phyloP scores from a whole-genome alignment of 2,888 invertebrate species.

The Brachynemurus nebulosus region DNA sequence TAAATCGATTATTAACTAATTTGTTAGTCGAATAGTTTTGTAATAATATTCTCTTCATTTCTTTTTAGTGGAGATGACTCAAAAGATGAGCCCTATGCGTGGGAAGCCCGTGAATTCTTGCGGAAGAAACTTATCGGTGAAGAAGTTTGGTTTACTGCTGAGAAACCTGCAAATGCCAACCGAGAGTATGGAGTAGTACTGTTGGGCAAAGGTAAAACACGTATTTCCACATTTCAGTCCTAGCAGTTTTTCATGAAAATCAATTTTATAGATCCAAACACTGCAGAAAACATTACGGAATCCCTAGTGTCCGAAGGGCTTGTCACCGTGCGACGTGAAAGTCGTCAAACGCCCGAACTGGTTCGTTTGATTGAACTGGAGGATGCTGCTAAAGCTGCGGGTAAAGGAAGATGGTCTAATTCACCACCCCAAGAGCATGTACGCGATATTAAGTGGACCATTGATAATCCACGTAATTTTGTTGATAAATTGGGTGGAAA shows the following conservation, averaged over 20 bases:
- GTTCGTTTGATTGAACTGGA: constrained; percentile 69
- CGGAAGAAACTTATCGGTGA: constrained; percentile 85
- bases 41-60: background rate
- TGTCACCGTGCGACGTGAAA: constrained; percentile 61
- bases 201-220: constrained; percentile 57
- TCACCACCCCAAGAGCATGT: constrained; percentile 48
- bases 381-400: constrained; percentile 74
- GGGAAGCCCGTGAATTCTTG: constrained; percentile 94
- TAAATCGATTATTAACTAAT: background rate
- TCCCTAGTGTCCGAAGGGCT: constrained; percentile 79
- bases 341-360: constrained; percentile 50
- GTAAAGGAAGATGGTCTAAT: constrained; percentile 68
- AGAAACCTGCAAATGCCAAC: constrained; percentile 70
- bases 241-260: background rate
- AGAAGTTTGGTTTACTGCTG: constrained; percentile 71
- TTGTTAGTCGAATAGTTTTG: background rate
- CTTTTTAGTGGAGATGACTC: constrained; percentile 46
- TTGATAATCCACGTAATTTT: constrained; percentile 70
- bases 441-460: constrained; percentile 75
- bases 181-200: constrained; percentile 82
- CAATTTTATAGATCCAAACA: constrained; percentile 37
- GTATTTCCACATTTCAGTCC: background rate
- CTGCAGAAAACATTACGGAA: constrained; percentile 81
- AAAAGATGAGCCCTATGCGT: constrained; percentile 88
- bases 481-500: constrained; percentile 78